Base-by-base conservation (phyloP, 2,888 invertebrate genomes). In the Timema podura region DNA sequence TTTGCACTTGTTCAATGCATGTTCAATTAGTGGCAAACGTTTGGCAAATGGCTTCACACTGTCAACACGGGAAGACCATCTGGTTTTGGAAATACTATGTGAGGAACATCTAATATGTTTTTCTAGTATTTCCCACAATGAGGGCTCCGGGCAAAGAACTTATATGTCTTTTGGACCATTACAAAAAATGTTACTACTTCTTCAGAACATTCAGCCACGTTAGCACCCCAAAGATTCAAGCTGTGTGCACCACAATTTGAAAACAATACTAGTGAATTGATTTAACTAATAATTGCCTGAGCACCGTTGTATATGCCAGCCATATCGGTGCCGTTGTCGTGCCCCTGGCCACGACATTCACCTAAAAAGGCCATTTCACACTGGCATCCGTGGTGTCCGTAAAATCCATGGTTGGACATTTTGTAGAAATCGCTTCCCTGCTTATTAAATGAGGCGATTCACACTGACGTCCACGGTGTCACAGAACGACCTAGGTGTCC, bases 211-310 rank as follows among this genome's bases (percentile, higher is more conserved):
- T 64, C 64, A 30, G 64, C 64, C 8, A 8, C 16, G 46, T 64
- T 45, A 8, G 64, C 64, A 10, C 30, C 64, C 5, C 46, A 64
- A 64, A 64, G 64, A 30, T 64, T 64, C 64, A 64, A 64, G 64
- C 64, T 30, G 64, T 64, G 64, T 16, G 64, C 9, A 64, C 30
- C 64, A 10, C 64, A 64, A 45, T 64, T 64, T 16, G 46, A 64
- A 64, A 64, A 64, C 64, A 64, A 64, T 16, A 1, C 64, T 64
- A 45, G 44, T 64, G 64, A 2, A 64, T 64, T 51, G 51, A 51
- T 51, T 51, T 51, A 11, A 51, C 51, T 51, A 51, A 51, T n/a
- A 51, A 51, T 51, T 13, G 51, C 51, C 51, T 51, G 1, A 51
- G n/a, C 51, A 51, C 51, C 51, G 13, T 51, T 51, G 51, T 51